Evolutionary conservation across 2,888 invertebrate species (phyloP).

Genomic region (Mesorhabditis belari): DNA sequence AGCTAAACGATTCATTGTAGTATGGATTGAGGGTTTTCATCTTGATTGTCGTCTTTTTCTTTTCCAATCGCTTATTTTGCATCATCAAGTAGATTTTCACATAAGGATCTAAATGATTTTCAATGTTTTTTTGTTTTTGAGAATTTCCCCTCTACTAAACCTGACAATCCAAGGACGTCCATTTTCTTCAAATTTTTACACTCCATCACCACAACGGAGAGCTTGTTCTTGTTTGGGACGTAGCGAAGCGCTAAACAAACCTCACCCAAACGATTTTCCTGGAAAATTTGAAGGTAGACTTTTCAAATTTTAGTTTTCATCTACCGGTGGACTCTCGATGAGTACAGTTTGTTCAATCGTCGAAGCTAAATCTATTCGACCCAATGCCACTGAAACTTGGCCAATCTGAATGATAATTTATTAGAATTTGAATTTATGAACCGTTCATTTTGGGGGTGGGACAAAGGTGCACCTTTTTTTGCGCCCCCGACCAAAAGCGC

Average conservation of each 20-base stretch:
- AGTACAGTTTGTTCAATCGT: constrained; percentile 98
- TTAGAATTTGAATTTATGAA: no score
- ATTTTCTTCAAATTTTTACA: constrained; percentile 99
- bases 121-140: neutral
- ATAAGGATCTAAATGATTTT: constrained; percentile 70
- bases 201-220: constrained; percentile 96
- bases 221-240: constrained; percentile 96
- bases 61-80: constrained; percentile 98
- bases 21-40: constrained; percentile 99
- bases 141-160: no score
- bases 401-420: constrained; percentile 35
- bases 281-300: no score
- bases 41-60: constrained; percentile 99
- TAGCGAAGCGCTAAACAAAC: constrained; percentile 99
- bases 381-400: constrained; percentile 71
- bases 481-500: no score
- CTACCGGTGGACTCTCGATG: constrained; percentile 92
- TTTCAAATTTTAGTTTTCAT: constrained; percentile 53
- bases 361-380: constrained; percentile 93
- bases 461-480: no score
- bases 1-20: constrained; percentile 99
- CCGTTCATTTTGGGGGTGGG: no score
- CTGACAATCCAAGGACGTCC: constrained; percentile 97
- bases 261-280: constrained; percentile 76
- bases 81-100: constrained; percentile 99